Percentiles rank a stretch among this genome's conserved stretches.
Conservation (phyloP, 2,888 invertebrate species). For the Rotaria magnacalcarata region DNA sequence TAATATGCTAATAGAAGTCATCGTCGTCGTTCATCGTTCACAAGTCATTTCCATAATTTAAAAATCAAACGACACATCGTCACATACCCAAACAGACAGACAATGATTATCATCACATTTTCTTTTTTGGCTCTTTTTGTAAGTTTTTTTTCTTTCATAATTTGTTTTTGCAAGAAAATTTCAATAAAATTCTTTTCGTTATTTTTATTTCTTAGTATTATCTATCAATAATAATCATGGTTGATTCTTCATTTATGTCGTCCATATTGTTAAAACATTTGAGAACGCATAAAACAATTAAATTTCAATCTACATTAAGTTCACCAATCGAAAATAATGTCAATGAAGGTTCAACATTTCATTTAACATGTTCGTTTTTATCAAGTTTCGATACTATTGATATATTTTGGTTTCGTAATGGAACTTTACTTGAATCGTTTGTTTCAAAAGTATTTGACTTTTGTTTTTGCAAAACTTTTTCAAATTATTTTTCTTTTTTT, state of each 20-base stretch:
- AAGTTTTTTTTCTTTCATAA: background rate
- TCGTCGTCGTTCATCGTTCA: background rate
- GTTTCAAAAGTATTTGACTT: background rate
- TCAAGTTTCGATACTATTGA: background rate
- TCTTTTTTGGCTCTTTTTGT: background rate
- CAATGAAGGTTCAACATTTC: background rate
- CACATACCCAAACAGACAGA: background rate
- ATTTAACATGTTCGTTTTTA: background rate
- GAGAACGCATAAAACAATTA: background rate
- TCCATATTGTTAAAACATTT: background rate
- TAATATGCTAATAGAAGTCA: constrained; percentile 24
- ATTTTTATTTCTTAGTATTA: background rate
- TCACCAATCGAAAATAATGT: background rate
- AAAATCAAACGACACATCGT: constrained; percentile 6
- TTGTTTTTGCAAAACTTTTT: too few species aligned
- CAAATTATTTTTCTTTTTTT: background rate
- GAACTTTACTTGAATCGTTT: constrained; percentile 9
- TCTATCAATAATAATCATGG: background rate
- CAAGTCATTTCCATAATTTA: constrained; percentile 15
- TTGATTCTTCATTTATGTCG: background rate
- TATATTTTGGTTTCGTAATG: constrained; percentile 5
- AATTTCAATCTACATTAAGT: background rate
- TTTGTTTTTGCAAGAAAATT: too few species aligned
- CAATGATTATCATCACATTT: background rate
- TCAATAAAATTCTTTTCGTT: background rate